A percentile compares a stretch with the other conserved stretches of the same genome.
phyloP scores from a whole-genome alignment of 2,888 invertebrate genomes.

The Pediacus dermestoides region DNA sequence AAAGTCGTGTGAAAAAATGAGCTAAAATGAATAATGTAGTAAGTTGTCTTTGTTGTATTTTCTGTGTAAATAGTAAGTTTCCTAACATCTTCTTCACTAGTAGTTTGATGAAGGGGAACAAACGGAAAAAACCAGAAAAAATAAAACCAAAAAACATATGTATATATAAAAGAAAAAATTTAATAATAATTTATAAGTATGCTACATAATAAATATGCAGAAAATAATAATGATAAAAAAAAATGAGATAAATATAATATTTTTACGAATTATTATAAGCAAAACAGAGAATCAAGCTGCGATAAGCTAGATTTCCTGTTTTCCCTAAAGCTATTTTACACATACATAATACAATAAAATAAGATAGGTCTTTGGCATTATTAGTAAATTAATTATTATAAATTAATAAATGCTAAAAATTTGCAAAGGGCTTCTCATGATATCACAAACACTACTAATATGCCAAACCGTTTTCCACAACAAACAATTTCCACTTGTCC shows the following conservation, averaged over 20 bases:
- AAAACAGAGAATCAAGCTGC: too few relatives aligned
- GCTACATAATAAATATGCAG: not conserved
- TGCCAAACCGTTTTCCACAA: too few relatives aligned
- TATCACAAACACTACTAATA: too few relatives aligned
- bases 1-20: not conserved
- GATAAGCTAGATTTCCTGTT: too few relatives aligned
- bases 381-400: constrained; percentile 23
- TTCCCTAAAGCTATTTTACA: too few relatives aligned
- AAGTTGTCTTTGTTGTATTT: not conserved
- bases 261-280: constrained; percentile 28
- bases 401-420: constrained; percentile 14
- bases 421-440: too few relatives aligned
- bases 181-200: constrained; percentile 7
- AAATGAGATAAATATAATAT: constrained; percentile 17
- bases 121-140: too few relatives aligned
- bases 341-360: constrained; percentile 24
- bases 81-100: not conserved
- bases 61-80: not conserved
- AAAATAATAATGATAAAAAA: constrained; percentile 13
- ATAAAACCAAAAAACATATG: constrained; percentile 6
- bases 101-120: not conserved
- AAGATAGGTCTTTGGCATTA: constrained; percentile 30
- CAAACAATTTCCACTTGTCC: too few relatives aligned
- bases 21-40: not conserved
- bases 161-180: constrained; percentile 9